These are phyloP conservation scores for Neodiprion lecontei DNA, from an alignment of 1,140 invertebrate species.

Conservation along the genomic window DNA sequence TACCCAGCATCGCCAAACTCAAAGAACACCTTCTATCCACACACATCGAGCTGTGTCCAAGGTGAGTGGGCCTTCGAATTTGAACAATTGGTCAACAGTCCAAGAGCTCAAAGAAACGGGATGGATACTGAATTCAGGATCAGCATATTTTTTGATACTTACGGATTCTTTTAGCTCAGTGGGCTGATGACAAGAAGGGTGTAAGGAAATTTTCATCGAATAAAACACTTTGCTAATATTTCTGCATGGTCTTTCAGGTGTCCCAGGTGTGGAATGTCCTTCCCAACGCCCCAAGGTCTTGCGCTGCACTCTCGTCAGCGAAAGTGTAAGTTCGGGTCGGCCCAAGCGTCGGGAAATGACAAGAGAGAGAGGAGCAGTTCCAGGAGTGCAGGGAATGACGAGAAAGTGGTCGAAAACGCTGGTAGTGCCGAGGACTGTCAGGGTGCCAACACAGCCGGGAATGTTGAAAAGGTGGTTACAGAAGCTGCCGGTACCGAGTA, in stretches of 20 bases:
- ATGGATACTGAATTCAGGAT: no score
- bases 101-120: no score
- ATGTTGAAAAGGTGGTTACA: background rate
- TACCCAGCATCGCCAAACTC: slow-evolving; percentile 64
- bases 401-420: background rate
- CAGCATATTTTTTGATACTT: no score
- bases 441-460: background rate
- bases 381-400: background rate
- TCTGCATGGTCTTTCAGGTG: slow-evolving; percentile 63
- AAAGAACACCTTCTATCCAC: slow-evolving; percentile 71
- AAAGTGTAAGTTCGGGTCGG: slow-evolving; percentile 27
- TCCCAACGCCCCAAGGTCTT: slow-evolving; percentile 75
- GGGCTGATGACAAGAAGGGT: no score
- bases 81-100: background rate
- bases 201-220: no score
- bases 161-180: no score
- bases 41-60: slow-evolving; percentile 67
- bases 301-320: slow-evolving; percentile 67
- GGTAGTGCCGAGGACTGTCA: background rate
- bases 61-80: slow-evolving; percentile 43
- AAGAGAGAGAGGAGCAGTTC: background rate
- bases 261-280: slow-evolving; percentile 70
- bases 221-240: background rate
- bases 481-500: no score
- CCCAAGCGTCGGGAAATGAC: background rate